These are phyloP conservation scores for Ranitomeya variabilis DNA, from an alignment of 2,113 vertebrate genomes.

Conservation along the genomic window DNA sequence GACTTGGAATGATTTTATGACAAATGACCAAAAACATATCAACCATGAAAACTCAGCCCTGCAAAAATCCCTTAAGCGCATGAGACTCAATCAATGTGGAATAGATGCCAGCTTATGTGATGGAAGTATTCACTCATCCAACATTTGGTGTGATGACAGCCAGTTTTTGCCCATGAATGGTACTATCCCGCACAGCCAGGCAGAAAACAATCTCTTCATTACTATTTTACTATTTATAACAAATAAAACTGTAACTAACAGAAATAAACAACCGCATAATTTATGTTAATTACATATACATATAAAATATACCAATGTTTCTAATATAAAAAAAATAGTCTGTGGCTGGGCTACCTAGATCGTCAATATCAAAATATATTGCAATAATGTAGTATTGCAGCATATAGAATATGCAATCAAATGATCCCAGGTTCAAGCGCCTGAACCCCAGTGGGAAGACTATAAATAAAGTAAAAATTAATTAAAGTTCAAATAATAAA, in stretches of 20 bases:
- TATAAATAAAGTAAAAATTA: too few relatives aligned
- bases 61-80: slow-evolving; percentile 67
- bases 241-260: background rate
- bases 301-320: background rate
- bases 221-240: background rate
- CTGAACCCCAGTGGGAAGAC: too few relatives aligned
- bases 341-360: too few relatives aligned
- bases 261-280: background rate
- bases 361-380: too few relatives aligned
- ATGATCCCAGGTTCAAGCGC: too few relatives aligned
- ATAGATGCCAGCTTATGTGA: slow-evolving; percentile 40
- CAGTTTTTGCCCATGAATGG: slow-evolving; percentile 59
- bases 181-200: background rate
- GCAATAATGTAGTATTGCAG: too few relatives aligned
- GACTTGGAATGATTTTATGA: slow-evolving; percentile 74
- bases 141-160: slow-evolving; percentile 56
- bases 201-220: background rate
- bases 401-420: too few relatives aligned
- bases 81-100: slow-evolving; percentile 71
- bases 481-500: too few relatives aligned
- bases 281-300: background rate
- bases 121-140: slow-evolving; percentile 58
- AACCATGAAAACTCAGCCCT: slow-evolving; percentile 69
- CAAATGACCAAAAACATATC: slow-evolving; percentile 74
- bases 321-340: background rate